Evolutionary conservation across 2,797 vertebrate genomes (phyloP).

Genomic region (Phrynocephalus vlangalii): DNA sequence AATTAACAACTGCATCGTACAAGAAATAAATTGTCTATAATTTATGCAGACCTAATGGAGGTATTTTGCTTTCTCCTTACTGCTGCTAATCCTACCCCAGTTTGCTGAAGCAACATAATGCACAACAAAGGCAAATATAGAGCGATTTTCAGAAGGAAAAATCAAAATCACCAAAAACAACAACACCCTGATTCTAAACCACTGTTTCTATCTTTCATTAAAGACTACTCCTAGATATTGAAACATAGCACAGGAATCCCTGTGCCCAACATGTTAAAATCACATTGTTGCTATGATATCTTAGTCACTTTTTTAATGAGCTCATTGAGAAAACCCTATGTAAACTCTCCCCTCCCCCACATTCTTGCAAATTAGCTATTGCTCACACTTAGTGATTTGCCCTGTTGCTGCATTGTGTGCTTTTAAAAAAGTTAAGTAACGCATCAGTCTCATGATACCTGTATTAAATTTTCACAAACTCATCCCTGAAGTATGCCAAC

Average conservation of each 20-base stretch:
- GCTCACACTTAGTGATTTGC: conserved; percentile 69
- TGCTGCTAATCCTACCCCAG: conserved; percentile 62
- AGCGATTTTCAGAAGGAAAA: conserved; percentile 67
- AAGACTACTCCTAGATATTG: conserved; percentile 58
- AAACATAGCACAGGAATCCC: conserved; percentile 52
- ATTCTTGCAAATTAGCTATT: conserved; percentile 77
- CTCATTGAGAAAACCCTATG: conserved; percentile 72
- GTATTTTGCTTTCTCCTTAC: conserved; percentile 25
- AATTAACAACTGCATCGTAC: conserved; percentile 47
- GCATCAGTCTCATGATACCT: conserved; percentile 42
- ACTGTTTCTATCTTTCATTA: conserved; percentile 51
- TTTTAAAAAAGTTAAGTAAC: conserved; percentile 22
- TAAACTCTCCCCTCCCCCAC: conserved; percentile 64
- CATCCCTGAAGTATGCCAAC: conserved; percentile 68
- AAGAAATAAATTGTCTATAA: conserved; percentile 57
- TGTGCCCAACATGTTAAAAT: conserved; percentile 70
- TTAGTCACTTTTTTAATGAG: conserved; percentile 74
- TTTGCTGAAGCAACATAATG: conserved; percentile 59
- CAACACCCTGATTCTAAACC: conserved; percentile 47
- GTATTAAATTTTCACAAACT: conserved; percentile 68
- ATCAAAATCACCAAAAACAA: conserved; percentile 48
- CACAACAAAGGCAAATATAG: conserved; percentile 67
- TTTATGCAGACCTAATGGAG: conserved; percentile 22
- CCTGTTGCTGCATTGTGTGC: conserved; percentile 65
- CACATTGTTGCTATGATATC: conserved; percentile 74